Percentiles rank a stretch among this genome's conserved stretches.
phyloP scores from a whole-genome alignment of 2,113 vertebrate genomes.

The Colossoma macropomum region DNA sequence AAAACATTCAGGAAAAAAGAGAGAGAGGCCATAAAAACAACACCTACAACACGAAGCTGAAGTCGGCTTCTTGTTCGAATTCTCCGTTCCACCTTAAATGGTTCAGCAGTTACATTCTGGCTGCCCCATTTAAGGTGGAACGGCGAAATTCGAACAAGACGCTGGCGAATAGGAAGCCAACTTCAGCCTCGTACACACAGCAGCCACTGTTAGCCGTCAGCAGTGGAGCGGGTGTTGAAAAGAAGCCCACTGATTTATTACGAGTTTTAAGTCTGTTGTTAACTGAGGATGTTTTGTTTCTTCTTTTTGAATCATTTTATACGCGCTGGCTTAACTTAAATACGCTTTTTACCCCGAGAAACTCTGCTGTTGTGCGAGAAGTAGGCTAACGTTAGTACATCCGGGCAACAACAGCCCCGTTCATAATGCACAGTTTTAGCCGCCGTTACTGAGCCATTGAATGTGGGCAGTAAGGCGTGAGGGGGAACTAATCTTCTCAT shows the following conservation, averaged over 20 bases:
- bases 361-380: background rate
- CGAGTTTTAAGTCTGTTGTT: conserved; percentile 60
- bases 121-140: too few relatives aligned
- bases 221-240: conserved; percentile 47
- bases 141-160: too few relatives aligned
- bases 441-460: conserved; percentile 91
- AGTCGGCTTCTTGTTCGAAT: too few relatives aligned
- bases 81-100: too few relatives aligned
- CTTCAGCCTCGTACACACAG: conserved; percentile 67
- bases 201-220: conserved; percentile 56
- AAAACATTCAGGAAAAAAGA: conserved; percentile 65
- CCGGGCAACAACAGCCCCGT: conserved; percentile 83
- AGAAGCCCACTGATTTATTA: conserved; percentile 71
- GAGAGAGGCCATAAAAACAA: conserved; percentile 63
- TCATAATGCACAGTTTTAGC: conserved; percentile 85
- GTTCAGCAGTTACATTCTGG: too few relatives aligned
- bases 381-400: conserved; percentile 61
- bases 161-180: too few relatives aligned
- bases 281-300: conserved; percentile 7
- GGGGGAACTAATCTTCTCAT: conserved; percentile 97
- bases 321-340: background rate
- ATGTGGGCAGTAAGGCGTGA: conserved; percentile 95
- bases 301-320: background rate
- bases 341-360: background rate
- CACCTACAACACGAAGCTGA: too few relatives aligned